Evolutionary conservation across 2,113 vertebrate genomes (phyloP).

Genomic region (Brachypodius melanocephalos): DNA sequence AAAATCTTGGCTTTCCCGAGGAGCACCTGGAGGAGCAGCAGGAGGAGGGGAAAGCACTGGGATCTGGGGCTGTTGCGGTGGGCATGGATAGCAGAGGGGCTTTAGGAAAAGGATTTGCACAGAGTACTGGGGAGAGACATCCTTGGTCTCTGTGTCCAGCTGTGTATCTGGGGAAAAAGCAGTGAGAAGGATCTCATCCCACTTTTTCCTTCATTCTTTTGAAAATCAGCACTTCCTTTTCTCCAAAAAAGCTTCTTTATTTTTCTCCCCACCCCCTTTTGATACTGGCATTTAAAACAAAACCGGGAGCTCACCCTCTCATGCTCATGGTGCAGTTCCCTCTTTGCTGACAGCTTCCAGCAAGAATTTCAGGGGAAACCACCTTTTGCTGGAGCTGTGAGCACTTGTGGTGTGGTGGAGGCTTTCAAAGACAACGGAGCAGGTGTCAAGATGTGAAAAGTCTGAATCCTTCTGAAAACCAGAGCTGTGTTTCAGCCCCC

Average conservation of each 20-base stretch:
- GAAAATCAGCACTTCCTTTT: not conserved
- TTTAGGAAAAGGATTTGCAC: not conserved
- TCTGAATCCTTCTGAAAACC: not conserved
- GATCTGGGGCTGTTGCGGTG: not conserved
- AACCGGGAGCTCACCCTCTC: not conserved
- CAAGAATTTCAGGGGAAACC: not conserved
- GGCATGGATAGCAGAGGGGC: not conserved
- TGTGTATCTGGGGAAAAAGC: not conserved
- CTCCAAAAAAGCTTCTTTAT: not conserved
- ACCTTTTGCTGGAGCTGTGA: not conserved
- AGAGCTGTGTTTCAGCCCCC: not conserved
- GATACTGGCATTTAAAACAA: not conserved
- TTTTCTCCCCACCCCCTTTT: fast-evolving
- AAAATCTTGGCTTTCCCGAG: fast-evolving
- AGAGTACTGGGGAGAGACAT: not conserved
- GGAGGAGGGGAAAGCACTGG: not conserved
- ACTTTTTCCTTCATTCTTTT: not conserved
- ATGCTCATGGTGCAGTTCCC: fast-evolving
- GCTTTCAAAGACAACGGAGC: not conserved
- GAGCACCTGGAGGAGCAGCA: not conserved
- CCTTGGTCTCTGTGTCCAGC: not conserved
- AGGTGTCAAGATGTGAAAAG: not conserved
- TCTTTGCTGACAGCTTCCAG: not conserved
- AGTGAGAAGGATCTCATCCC: not conserved
- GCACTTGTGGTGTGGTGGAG: not conserved